phyloP scores from a whole-genome alignment of 1,140 invertebrate genomes.

The Heliothis virescens region DNA sequence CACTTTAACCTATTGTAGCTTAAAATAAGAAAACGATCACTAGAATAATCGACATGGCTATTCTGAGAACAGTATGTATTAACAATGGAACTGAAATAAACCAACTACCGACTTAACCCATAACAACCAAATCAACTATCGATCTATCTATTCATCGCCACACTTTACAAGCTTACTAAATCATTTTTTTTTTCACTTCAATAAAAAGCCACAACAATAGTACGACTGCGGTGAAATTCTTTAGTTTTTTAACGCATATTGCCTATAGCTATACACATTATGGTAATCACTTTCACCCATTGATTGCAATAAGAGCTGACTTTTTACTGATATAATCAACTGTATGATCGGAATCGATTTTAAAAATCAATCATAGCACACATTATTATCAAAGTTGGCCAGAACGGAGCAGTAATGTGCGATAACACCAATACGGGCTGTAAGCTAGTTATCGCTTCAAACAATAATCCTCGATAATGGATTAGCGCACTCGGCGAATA shows the following conservation, averaged over 20 bases:
- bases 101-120: conserved; percentile 9
- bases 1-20: too few species aligned
- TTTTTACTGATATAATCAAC: conserved; percentile 37
- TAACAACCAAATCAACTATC: conserved; percentile 19
- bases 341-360: conserved; percentile 45
- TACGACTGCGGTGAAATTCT: conserved; percentile 42
- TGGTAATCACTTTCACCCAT: conserved; percentile 48
- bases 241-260: conserved; percentile 34
- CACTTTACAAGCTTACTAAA: conserved; percentile 46
- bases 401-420: conserved; percentile 45
- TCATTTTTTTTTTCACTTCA: conserved; percentile 19
- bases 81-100: conserved; percentile 3
- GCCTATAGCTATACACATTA: conserved; percentile 33
- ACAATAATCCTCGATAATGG: conserved; percentile 84
- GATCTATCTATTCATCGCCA: conserved; percentile 36
- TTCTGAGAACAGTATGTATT: too few species aligned
- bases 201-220: conserved; percentile 40
- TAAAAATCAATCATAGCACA: conserved; percentile 56
- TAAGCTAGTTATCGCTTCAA: conserved; percentile 72
- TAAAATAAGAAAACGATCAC: background rate
- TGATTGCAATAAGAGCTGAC: conserved; percentile 23
- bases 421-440: conserved; percentile 59
- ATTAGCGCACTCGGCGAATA: conserved; percentile 76
- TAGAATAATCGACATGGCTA: too few species aligned
- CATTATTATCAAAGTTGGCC: conserved; percentile 49